Evolutionary conservation across 2,888 invertebrate genomes (phyloP).

Genomic region (Linnaemya tessellans): DNA sequence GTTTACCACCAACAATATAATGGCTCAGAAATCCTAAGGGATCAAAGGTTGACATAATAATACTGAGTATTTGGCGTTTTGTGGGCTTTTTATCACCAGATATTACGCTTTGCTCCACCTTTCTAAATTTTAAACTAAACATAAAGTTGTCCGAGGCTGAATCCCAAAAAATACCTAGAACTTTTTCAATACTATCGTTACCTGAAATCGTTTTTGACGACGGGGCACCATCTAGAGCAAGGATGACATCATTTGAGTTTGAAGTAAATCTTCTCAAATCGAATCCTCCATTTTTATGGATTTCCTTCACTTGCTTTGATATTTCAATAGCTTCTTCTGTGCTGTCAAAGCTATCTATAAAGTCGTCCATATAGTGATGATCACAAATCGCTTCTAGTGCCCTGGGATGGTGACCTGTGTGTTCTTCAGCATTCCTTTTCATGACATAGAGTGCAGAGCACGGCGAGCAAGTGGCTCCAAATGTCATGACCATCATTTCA

Average conservation of each 20-base stretch:
- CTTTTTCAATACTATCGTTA: constrained; percentile 9
- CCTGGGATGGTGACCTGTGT: constrained; percentile 27
- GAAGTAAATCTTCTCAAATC: constrained; percentile 53
- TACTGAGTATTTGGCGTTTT: constrained; percentile 48
- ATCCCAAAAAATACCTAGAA: constrained; percentile 40
- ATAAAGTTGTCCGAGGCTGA: constrained; percentile 29
- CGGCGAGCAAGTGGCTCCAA: constrained; percentile 66
- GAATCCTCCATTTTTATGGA: constrained; percentile 57
- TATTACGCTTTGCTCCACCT: constrained; percentile 11
- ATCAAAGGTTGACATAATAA: constrained; percentile 56
- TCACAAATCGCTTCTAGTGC: constrained; percentile 51
- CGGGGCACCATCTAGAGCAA: constrained; percentile 18
- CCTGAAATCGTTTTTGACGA: constrained; percentile 1
- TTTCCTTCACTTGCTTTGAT: constrained; percentile 27
- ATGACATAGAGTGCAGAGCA: constrained; percentile 52
- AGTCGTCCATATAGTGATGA: constrained; percentile 66
- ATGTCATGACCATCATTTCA: constrained; percentile 60
- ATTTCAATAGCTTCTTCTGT: constrained; percentile 53
- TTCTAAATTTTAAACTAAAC: constrained; percentile 31
- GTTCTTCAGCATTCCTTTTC: constrained; percentile 25
- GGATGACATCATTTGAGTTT: constrained; percentile 38
- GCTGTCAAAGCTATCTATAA: constrained; percentile 56
- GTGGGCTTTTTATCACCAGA: constrained; percentile 32
- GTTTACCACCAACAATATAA: constrained; percentile 41
- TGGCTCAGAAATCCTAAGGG: constrained; percentile 54